Percentiles rank a stretch among this genome's conserved stretches.
phyloP scores from a whole-genome alignment of 2,888 invertebrate genomes.

The Aphidius colemani region DNA sequence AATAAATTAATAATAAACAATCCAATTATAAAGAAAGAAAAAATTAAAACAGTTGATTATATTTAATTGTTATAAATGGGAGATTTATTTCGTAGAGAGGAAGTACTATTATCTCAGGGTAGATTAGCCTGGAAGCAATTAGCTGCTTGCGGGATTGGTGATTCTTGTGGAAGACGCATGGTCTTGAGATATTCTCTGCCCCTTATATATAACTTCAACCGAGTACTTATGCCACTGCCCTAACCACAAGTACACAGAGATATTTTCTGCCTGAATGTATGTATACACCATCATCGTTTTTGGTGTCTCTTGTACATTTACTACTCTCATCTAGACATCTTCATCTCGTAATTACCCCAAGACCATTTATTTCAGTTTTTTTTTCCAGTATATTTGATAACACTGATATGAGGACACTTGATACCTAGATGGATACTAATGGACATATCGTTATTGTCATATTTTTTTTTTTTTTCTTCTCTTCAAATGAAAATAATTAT shows the following conservation, averaged over 20 bases:
- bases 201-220: conserved; percentile 6
- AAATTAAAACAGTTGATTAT: no score
- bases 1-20: no score
- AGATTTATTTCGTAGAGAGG: conserved; percentile 26
- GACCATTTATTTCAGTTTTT: no score
- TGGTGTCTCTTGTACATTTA: no score
- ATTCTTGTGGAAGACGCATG: conserved; percentile 30
- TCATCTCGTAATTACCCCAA: conserved; percentile 37
- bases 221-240: no score
- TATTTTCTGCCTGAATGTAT: no score
- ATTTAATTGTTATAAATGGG: background rate
- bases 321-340: conserved; percentile 31
- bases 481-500: no score
- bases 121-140: conserved; percentile 37
- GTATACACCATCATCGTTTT: no score
- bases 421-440: conserved; percentile 19
- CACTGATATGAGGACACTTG: conserved; percentile 11
- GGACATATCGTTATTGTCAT: conserved; percentile 12
- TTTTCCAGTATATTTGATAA: no score
- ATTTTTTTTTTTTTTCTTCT: background rate
- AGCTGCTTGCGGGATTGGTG: conserved; percentile 29
- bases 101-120: conserved; percentile 29
- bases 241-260: no score
- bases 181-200: conserved; percentile 16
- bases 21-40: no score